phyloP scores from a whole-genome alignment of 2,888 invertebrate species.

The Xestoiulus laeticollis region DNA sequence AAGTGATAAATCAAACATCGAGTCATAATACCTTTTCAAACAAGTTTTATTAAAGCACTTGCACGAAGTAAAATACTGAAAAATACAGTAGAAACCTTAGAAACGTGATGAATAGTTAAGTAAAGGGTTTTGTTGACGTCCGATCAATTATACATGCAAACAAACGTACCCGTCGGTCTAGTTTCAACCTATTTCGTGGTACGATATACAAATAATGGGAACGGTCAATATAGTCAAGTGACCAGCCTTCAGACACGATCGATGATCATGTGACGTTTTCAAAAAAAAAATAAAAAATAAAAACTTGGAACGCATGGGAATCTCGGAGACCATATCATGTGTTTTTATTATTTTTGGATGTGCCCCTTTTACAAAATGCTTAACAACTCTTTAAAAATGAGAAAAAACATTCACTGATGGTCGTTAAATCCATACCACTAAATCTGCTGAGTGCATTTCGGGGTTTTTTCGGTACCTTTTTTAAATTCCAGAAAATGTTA shows the following conservation, averaged over 20 bases:
- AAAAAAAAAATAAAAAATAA: too few species aligned
- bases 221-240: not conserved
- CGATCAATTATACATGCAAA: slow-evolving; percentile 33
- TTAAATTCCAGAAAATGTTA: too few species aligned
- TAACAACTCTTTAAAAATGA: too few species aligned
- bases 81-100: not conserved
- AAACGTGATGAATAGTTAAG: not conserved
- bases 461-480: too few species aligned
- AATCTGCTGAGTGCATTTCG: too few species aligned
- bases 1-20: not conserved
- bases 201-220: not conserved
- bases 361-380: too few species aligned
- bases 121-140: not conserved
- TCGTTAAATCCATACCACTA: too few species aligned
- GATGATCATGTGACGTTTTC: not conserved
- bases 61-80: not conserved
- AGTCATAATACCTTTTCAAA: not conserved
- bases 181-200: not conserved
- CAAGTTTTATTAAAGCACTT: not conserved
- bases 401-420: too few species aligned
- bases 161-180: not conserved
- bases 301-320: not conserved
- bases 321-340: not conserved
- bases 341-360: not conserved
- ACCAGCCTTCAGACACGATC: not conserved